Conservation (phyloP, 2,797 vertebrate genomes). For the Amblyraja radiata region DNA sequence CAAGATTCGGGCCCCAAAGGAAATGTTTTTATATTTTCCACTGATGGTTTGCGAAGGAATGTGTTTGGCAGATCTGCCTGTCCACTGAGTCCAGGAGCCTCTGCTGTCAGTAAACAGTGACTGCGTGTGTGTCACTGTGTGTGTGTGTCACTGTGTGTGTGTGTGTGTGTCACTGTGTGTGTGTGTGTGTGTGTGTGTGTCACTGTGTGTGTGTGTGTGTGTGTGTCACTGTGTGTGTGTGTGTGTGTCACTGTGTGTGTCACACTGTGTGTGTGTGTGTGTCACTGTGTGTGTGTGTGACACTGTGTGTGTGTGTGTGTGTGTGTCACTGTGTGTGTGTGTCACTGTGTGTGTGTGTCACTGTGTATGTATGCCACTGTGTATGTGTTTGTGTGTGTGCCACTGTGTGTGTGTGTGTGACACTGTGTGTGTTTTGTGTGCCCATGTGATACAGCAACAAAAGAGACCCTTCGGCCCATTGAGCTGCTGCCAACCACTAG, state of each 20-base stretch:
- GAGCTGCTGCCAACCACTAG: too few relatives aligned
- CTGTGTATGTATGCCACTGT: too few relatives aligned
- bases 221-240: not conserved
- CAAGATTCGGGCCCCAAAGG: not conserved
- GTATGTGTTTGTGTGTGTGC: too few relatives aligned
- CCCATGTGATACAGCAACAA: too few relatives aligned
- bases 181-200: not conserved
- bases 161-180: not conserved
- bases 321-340: not conserved
- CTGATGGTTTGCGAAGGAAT: not conserved
- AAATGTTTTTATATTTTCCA: slow-evolving; percentile 11
- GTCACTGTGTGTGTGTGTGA: not conserved
- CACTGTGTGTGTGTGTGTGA: not conserved
- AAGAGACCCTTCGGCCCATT: too few relatives aligned
- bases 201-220: not conserved
- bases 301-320: not conserved
- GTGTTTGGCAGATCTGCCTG: not conserved
- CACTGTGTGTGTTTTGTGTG: too few relatives aligned
- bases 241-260: not conserved
- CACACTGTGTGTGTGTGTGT: not conserved
- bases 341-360: not conserved
- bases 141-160: too few relatives aligned
- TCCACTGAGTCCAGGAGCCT: not conserved
- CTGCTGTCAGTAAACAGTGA: not conserved
- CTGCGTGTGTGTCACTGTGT: not conserved